Evolutionary conservation across 2,113 vertebrate genomes (phyloP), one percentile per base, ranked within the genome.

Genomic region (Carettochelys insculpta): DNA sequence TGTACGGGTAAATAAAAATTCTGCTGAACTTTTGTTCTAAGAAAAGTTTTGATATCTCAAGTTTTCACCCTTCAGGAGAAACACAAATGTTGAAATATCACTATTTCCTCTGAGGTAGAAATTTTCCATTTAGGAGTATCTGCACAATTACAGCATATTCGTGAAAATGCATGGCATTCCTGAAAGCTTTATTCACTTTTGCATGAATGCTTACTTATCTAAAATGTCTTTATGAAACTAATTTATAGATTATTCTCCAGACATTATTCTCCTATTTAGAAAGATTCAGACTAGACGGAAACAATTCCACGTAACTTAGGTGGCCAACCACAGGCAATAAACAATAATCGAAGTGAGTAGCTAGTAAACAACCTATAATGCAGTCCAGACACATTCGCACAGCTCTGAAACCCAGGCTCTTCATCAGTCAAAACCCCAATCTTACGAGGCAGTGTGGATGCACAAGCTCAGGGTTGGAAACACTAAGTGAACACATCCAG

Each of bases 61-160:
- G 2, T 52, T 90, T 87, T 89, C 51, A 84, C 14, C 24, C 58
- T 1, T 17, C 4, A 38, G 31, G 43, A 79, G 85, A 77, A 80
- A 81, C 68, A 54, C 6, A 48, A 2, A 11, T 0, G 1, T 1
- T 87, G 41, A 90, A 93, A 87, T 82, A 86, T 4, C 27, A 94
- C 80, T 92, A 34, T 27, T 11, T 90, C 47, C 34, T 5, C 19
- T 25, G 87, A 68, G 68, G 81, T 73, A 27, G 43, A 61, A 79
- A 29, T 38, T 85, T 56, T 56, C 48, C 85, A 61, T 87, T 85
- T 83, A 85, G 56, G 93, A 93, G 87, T 77, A 94, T 77, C 65
- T 83, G 73, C 80, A 79, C 52, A 80, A 45, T n/a, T 87, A 90
- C 82, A 78, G 92, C 80, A 27, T 71, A n/a, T 10, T 78, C 87